Evolutionary conservation across 1,140 invertebrate genomes (phyloP).

Genomic region (Bombus affinis): DNA sequence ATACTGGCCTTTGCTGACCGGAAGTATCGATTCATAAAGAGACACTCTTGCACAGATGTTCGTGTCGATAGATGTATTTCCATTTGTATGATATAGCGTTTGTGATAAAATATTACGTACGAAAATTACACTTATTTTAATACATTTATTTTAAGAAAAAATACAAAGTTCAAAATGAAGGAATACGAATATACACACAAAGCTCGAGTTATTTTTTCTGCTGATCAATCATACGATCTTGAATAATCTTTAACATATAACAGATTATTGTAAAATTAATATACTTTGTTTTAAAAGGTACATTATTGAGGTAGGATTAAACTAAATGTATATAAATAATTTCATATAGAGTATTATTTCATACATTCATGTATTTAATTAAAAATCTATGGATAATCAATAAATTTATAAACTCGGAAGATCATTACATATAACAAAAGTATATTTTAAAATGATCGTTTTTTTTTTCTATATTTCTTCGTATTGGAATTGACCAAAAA

Average conservation of each 20-base stretch:
- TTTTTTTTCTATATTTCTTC: neutral
- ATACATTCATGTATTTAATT: too few relatives aligned
- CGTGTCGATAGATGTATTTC: neutral
- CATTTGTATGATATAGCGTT: neutral
- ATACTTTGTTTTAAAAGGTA: too few relatives aligned
- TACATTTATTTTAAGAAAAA: neutral
- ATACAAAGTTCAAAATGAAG: neutral
- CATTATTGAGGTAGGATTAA: too few relatives aligned
- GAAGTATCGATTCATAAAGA: neutral
- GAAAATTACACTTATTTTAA: too few relatives aligned
- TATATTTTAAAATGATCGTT: neutral
- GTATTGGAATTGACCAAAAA: neutral
- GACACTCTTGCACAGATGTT: neutral
- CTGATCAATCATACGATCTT: too few relatives aligned
- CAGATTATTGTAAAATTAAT: too few relatives aligned
- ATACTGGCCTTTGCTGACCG: neutral
- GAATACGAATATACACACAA: neutral
- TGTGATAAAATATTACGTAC: neutral
- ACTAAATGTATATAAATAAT: too few relatives aligned
- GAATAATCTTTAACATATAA: too few relatives aligned
- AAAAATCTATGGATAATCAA: neutral
- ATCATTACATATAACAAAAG: neutral
- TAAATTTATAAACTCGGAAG: neutral
- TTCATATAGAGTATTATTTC: too few relatives aligned
- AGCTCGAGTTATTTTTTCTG: neutral